A percentile compares a stretch with the other conserved stretches of the same genome.
These are phyloP conservation scores for Leptopilina syphax DNA, from an alignment of 2,888 invertebrate species.

Conservation along the genomic window DNA sequence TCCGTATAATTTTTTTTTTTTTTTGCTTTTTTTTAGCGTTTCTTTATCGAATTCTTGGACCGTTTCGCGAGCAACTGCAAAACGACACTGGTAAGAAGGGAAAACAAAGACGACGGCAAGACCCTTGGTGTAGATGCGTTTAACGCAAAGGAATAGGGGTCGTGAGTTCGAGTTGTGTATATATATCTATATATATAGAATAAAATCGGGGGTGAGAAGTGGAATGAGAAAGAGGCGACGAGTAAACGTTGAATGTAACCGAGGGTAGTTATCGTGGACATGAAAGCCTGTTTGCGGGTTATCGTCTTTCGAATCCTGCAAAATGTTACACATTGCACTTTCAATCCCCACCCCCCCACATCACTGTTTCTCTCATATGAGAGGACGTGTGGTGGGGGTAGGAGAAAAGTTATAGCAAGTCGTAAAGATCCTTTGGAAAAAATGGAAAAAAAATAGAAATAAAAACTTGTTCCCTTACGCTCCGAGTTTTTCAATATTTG, in stretches of 20 bases:
- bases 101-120: conserved; percentile 75
- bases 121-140: conserved; percentile 72
- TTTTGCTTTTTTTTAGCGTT: not conserved
- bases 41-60: conserved; percentile 49
- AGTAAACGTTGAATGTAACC: conserved; percentile 52
- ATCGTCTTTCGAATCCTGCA: conserved; percentile 44
- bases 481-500: conserved; percentile 42
- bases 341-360: no score
- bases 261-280: conserved; percentile 57
- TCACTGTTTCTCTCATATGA: not conserved
- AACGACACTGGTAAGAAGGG: conserved; percentile 76
- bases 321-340: conserved; percentile 21
- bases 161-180: conserved; percentile 58
- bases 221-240: conserved; percentile 57
- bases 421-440: conserved; percentile 22
- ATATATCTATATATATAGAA: no score
- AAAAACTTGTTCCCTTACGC: conserved; percentile 25
- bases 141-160: conserved; percentile 70
- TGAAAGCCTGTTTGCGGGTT: conserved; percentile 54
- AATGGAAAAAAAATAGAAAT: not conserved
- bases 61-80: conserved; percentile 60
- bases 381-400: no score
- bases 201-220: conserved; percentile 62
- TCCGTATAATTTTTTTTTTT: no score
- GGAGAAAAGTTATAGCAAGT: conserved; percentile 24